Base-by-base conservation (phyloP, 2,888 invertebrate genomes). In the Archaeoteleia sp. region DNA sequence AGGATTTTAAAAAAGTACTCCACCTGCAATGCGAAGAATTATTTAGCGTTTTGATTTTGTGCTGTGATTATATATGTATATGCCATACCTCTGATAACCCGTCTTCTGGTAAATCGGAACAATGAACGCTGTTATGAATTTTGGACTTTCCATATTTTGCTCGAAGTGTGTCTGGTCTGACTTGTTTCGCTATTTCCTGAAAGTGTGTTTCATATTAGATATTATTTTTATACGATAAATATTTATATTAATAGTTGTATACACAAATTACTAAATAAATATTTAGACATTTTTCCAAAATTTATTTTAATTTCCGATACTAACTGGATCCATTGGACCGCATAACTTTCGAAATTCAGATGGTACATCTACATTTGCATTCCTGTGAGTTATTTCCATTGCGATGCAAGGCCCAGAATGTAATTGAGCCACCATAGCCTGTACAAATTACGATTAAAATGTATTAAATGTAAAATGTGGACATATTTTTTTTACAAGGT, bases 81-180 rank as follows among this genome's bases (percentile, higher is more conserved):
- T 34, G 8, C 13, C 10, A 5, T 10, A 89, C 88, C 88, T 97
- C 97, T 51, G 95, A 85, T 15, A 90, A 80, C 0, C 93, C 93
- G 86, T 97, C 97, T 82, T 96, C 96, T 0, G 92, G 90, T 55
- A 97, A 87, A 87, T 97, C 97, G 13, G 97, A 97, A 82, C 97
- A 97, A 84, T 97, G 97, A 4, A 97, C 88, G 2, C 94, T 96
- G 86, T 97, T 97, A 80, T 91, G 89, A 13, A 95, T 90, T 86
- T 93, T 95, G 32, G 91, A 91, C 32, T 88, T 89, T 0, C 97
- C 97, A 85, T 93, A 94, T 78, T 90, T 90, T 0, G 96, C 96
- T 75, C 97, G 88, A 32, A 97, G 83, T 0, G 95, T 94, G 71
- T 92, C 87, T 0, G 97, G 96, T 9, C 96, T 89, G 48, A 97